Conservation (phyloP, 2,888 invertebrate genomes). For the Tromatobia lineatoria region DNA sequence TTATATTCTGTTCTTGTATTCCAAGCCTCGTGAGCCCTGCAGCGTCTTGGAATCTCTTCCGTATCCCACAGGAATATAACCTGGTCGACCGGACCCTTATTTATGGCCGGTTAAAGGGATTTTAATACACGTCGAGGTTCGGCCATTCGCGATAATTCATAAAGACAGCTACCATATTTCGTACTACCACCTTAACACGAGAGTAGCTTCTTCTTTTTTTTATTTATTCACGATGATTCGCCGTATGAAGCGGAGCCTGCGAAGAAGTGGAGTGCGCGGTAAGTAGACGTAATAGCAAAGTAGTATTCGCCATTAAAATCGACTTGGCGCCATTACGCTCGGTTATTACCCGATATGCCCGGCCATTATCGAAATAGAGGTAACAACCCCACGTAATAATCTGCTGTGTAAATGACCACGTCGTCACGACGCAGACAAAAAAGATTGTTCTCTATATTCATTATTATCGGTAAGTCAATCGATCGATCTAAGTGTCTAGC, state of each 20-base stretch:
- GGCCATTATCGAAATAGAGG: slow-evolving; percentile 30
- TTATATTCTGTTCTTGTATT: slow-evolving; percentile 2
- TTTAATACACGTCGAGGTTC: slow-evolving; percentile 78
- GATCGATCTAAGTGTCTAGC: not conserved
- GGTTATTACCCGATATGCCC: slow-evolving; percentile 28
- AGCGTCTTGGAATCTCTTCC: slow-evolving; percentile 53
- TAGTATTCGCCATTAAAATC: slow-evolving; percentile 63
- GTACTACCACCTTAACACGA: slow-evolving; percentile 38
- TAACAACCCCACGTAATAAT: not conserved
- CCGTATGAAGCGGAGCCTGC: not conserved
- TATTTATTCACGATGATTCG: slow-evolving; percentile 8
- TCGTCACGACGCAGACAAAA: not conserved
- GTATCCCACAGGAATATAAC: slow-evolving; percentile 75
- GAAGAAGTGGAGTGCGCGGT: slow-evolving; percentile 39
- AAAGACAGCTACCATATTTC: slow-evolving; percentile 76
- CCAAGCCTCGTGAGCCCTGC: not conserved
- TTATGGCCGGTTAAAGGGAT: slow-evolving; percentile 82
- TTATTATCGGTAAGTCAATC: slow-evolving; percentile 18
- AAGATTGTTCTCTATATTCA: not conserved
- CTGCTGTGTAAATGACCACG: not conserved
- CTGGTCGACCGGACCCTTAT: slow-evolving; percentile 75
- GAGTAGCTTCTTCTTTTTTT: not conserved
- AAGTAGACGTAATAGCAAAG: slow-evolving; percentile 60
- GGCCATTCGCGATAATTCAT: slow-evolving; percentile 76
- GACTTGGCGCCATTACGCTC: slow-evolving; percentile 13